Base-by-base conservation (phyloP, 2,113 vertebrate species). In the Pseudopipra pipra region DNA sequence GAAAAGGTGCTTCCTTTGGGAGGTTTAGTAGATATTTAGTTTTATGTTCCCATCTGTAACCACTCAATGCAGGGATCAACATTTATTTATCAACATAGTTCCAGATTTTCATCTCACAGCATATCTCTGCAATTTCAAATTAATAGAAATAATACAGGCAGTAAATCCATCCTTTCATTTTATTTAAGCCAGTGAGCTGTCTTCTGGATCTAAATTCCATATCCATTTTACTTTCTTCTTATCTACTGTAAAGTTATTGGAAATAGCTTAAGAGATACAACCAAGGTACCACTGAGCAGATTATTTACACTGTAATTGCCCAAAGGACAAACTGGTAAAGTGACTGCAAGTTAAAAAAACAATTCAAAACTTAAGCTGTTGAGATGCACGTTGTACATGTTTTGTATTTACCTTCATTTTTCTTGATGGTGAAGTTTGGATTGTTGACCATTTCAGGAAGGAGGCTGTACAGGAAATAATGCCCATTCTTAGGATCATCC, bases 361-460 rank as follows among this genome's bases (percentile, higher is more conserved):
- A 77, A 72, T 43, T 71, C 2, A 7, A 76, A 91, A 51, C 6
- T 3, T 3, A 82, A 52, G 12, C 16, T 47, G 28, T 31, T 62
- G 21, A 67, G 41, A 47, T 59, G 35, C 24, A 11, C 27, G 9
- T 49, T 51, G 66, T 12, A 18, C 28, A 72, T 70, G n/a, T 67
- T 82, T 85, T 55, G 46, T 84, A 93, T 96, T 98, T 98, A 99
- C 98, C 98, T 98, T 98, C 98, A 83, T 99, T 99, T 97, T 99
- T 99, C 98, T 99, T 99, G 95, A 99, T 99, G 92, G 99, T 99
- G 91, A 99, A 99, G 97, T 99, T 99, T 46, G 99, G 99, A 90
- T 99, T 99, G 97, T 99, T 99, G 92, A 97, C 98, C 98, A 99
- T 99, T 98, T 99, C 99, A 8, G 99, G 99, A 76, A 99, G 98